Evolutionary conservation across 2,888 invertebrate genomes (phyloP), one percentile per base, ranked within the genome.

Genomic region (Lasioglossum villosulum): DNA sequence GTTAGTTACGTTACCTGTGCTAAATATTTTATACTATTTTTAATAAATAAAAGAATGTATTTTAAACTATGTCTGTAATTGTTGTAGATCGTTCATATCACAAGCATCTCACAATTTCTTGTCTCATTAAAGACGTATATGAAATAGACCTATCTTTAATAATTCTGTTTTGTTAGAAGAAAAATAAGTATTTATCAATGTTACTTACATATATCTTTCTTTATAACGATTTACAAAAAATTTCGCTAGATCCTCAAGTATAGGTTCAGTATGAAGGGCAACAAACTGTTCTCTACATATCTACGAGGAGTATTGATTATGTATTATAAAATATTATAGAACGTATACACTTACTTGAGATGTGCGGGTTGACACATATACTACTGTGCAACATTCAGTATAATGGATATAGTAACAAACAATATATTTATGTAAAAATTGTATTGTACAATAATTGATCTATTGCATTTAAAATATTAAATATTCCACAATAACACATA

Each of bases 261-360:
- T 98, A 0, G 99, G 99, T 94, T 98, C 97, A 45, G 97, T 98
- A 95, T 99, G 99, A 16, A 99, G 96, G 0, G 98, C 97, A n/a
- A 99, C 98, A 96, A 99, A 99, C 95, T 99, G 99, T 94, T 99
- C 97, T n/a, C 99, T 96, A 92, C 99, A 99, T 86, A 99, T 97
- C 98, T 98, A 95, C 34, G 95, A 95, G 86, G 91, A 89, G 85
- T n/a, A 75, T 73, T 78, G 27, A 75, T n/a, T 72, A 0, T 48
- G 14, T n/a, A 34, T 74, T 39, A 71, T 37, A 37, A 16, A 63
- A 71, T 48, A 10, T 42, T 34, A 66, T 23, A 23, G 4, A 73
- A 37, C 23, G 4, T 12, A 30, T 68, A 8, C 10, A 30, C 27
- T 6, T n/a, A 52, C 23, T 52, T n/a, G 10, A 10, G 52, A 52